Percentiles rank a stretch among this genome's conserved stretches.
Conservation (phyloP, 2,888 invertebrate species). For the Erebia epiphron region DNA sequence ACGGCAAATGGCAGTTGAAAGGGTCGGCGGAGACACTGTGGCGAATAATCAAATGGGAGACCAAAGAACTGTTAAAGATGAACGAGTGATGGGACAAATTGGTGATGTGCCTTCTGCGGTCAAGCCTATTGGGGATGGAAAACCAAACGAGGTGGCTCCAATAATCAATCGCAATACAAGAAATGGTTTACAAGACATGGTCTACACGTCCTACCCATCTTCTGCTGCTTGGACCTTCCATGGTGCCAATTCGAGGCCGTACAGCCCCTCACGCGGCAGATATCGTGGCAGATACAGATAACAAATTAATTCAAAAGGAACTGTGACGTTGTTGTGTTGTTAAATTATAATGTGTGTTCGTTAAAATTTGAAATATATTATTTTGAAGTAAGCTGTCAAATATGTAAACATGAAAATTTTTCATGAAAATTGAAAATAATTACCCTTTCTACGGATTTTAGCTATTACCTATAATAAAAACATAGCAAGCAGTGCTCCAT, state of each 20-base stretch:
- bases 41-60: slow-evolving; percentile 50
- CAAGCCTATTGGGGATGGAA: slow-evolving; percentile 44
- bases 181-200: slow-evolving; percentile 74
- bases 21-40: slow-evolving; percentile 61
- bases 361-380: neutral
- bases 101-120: slow-evolving; percentile 56
- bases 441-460: too few species aligned
- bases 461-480: too few species aligned
- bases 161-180: slow-evolving; percentile 47
- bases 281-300: slow-evolving; percentile 37
- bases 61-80: slow-evolving; percentile 43
- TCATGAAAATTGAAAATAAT: too few species aligned
- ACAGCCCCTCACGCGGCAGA: slow-evolving; percentile 39
- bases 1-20: slow-evolving; percentile 57
- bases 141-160: slow-evolving; percentile 44
- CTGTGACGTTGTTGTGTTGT: slow-evolving; percentile 20
- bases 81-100: slow-evolving; percentile 47
- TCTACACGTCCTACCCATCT: slow-evolving; percentile 60
- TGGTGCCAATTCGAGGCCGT: slow-evolving; percentile 47
- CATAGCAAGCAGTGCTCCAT: too few species aligned
- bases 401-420: too few species aligned
- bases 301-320: neutral
- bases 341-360: slow-evolving; percentile 3
- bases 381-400: too few species aligned
- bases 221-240: slow-evolving; percentile 71